phyloP scores from a whole-genome alignment of 2,797 vertebrate genomes.

The Luscinia megarhynchos region DNA sequence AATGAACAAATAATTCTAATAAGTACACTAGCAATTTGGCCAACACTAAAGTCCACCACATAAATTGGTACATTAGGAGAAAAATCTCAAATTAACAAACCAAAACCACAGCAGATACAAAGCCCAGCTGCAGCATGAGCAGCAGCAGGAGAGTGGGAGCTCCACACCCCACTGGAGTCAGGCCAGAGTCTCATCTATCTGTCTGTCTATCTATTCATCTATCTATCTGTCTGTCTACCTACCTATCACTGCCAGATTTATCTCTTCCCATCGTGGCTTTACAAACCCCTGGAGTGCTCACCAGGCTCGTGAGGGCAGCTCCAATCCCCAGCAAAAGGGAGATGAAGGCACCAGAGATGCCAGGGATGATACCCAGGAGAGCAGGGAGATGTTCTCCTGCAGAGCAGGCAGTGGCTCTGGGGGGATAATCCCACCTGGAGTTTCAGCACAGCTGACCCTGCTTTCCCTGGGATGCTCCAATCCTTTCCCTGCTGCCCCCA shows the following conservation, averaged over 20 bases:
- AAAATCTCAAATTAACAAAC: too few relatives aligned
- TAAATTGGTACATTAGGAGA: too few relatives aligned
- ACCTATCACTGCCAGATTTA: neutral
- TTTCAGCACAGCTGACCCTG: neutral
- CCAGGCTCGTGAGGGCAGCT: neutral
- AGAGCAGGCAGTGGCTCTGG: neutral
- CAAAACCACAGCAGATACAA: neutral
- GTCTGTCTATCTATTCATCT: neutral
- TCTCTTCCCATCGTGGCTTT: neutral
- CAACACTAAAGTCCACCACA: too few relatives aligned
- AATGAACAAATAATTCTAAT: too few relatives aligned
- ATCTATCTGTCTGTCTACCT: neutral
- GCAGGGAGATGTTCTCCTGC: neutral
- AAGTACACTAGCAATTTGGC: too few relatives aligned
- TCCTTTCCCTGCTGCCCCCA: neutral
- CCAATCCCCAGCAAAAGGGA: neutral
- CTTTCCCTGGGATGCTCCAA: neutral
- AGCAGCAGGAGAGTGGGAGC: slow-evolving; percentile 39
- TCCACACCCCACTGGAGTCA: slow-evolving; percentile 6
- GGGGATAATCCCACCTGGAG: neutral
- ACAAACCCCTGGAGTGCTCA: neutral
- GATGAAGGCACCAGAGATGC: neutral
- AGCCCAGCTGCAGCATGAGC: neutral
- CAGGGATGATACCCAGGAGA: neutral
- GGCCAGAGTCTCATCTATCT: slow-evolving; percentile 3